Evolutionary conservation across 2,113 vertebrate species (phyloP), one percentile per base, ranked within the genome.

Genomic region (Melanotaenia duboulayi): DNA sequence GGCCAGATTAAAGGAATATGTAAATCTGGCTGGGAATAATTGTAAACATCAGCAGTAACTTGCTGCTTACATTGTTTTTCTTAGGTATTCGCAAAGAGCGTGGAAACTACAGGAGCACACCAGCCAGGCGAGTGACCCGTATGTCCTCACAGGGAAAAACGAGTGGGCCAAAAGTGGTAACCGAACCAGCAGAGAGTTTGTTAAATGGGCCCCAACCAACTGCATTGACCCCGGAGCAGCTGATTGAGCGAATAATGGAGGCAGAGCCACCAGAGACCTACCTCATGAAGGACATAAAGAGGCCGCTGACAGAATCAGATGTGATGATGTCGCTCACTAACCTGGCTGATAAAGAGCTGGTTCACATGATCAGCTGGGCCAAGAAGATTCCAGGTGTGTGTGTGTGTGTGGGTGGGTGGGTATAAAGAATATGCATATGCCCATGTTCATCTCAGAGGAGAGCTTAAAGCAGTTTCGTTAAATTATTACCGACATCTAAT

Each of bases 311-410:
- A 0, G 97, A 99, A 83, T 95, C 95, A 12, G 96, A 94, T 81
- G 93, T 99, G 94, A 99, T 98, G 98, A 96, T 97, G 96, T 97
- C 96, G 14, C 91, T 99, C 81, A 99, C 97, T 19, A 97, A 96
- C 88, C 95, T 99, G 79, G 97, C 98, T 0, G 97, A 99, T 82
- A 97, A 97, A 81, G 97, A 99, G 61, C 86, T 99, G 67, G 98
- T 99, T 40, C 96, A 98, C 81, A 99, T 99, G 98, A 98, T 99
- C 54, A 95, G 91, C 58, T 99, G 98, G 98, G 98, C 98, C 87
- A 99, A 99, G 91, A 99, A 99, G 85, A 97, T 99, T 44, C 98
- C 98, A 14, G 98, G 98, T 90, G 11, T 22, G 4, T 42, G 40
- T 42, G 98, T 90, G 11, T 22, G 4, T 42, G 40, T 42, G 40